Conservation (phyloP, 1,140 invertebrate species). For the Saccostrea cuccullata region DNA sequence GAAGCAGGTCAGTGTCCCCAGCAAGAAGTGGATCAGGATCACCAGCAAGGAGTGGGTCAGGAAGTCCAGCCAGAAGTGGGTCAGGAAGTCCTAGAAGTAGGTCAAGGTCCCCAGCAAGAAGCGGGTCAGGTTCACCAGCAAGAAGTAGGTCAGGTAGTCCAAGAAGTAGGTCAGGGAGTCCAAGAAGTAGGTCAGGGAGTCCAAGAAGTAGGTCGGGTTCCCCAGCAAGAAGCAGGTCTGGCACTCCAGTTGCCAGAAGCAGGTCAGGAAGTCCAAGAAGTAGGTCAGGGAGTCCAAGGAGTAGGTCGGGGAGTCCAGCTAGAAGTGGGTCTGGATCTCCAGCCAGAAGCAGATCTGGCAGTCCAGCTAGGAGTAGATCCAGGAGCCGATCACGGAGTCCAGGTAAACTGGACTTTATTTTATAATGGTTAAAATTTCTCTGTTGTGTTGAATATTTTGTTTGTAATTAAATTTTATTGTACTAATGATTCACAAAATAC, state of each 20-base stretch:
- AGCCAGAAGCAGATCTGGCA: slow-evolving; percentile 47
- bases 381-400: slow-evolving; percentile 28
- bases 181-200: slow-evolving; percentile 43
- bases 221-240: slow-evolving; percentile 43
- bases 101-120: slow-evolving; percentile 38
- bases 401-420: background rate
- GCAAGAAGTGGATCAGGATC: slow-evolving; percentile 25
- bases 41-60: slow-evolving; percentile 50
- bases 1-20: slow-evolving; percentile 53
- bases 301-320: slow-evolving; percentile 39
- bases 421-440: background rate
- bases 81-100: slow-evolving; percentile 42
- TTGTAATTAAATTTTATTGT: background rate
- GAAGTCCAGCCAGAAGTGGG: slow-evolving; percentile 51
- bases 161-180: slow-evolving; percentile 41
- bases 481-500: background rate
- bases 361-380: slow-evolving; percentile 44
- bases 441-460: background rate
- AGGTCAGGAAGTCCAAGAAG: slow-evolving; percentile 54
- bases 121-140: slow-evolving; percentile 45
- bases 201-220: slow-evolving; percentile 45
- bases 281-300: slow-evolving; percentile 43
- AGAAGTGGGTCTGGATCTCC: slow-evolving; percentile 46
- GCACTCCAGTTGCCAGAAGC: slow-evolving; percentile 47
- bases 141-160: slow-evolving; percentile 52